phyloP scores from a whole-genome alignment of 2,888 invertebrate species.

The Microplitis deprimator region DNA sequence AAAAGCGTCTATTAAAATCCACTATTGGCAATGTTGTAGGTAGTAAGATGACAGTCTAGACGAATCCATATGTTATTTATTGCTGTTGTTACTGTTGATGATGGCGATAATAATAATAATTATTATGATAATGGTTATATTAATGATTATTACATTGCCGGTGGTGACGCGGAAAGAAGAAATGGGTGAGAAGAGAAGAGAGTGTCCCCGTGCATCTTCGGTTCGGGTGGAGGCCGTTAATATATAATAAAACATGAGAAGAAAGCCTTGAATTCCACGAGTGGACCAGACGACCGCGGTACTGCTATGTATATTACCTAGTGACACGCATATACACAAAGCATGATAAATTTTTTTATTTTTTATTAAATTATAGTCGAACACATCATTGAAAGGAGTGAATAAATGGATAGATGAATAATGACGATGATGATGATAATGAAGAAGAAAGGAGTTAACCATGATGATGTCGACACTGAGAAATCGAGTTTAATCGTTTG shows the following conservation, averaged over 20 bases:
- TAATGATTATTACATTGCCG: neutral
- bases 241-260: constrained; percentile 28
- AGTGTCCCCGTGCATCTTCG: constrained; percentile 17
- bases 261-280: constrained; percentile 36
- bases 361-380: constrained; percentile 18
- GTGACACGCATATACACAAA: constrained; percentile 18
- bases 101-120: neutral
- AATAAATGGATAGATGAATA: neutral
- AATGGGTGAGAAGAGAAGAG: constrained; percentile 29
- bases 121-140: neutral
- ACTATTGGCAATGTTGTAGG: constrained; percentile 26
- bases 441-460: constrained; percentile 18
- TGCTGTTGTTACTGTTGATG: constrained; percentile 36
- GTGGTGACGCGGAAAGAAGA: constrained; percentile 39
- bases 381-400: neutral
- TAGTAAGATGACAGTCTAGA: constrained; percentile 26
- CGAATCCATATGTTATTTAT: constrained; percentile 33
- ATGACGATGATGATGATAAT: neutral
- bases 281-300: constrained; percentile 22
- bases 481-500: constrained; percentile 30
- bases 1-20: neutral
- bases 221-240: constrained; percentile 31
- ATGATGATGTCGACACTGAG: constrained; percentile 25
- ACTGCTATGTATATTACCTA: constrained; percentile 3
- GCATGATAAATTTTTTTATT: neutral